Percentiles rank a stretch among this genome's conserved stretches.
phyloP scores from a whole-genome alignment of 2,113 vertebrate genomes.

The Pomatostomus ruficeps region DNA sequence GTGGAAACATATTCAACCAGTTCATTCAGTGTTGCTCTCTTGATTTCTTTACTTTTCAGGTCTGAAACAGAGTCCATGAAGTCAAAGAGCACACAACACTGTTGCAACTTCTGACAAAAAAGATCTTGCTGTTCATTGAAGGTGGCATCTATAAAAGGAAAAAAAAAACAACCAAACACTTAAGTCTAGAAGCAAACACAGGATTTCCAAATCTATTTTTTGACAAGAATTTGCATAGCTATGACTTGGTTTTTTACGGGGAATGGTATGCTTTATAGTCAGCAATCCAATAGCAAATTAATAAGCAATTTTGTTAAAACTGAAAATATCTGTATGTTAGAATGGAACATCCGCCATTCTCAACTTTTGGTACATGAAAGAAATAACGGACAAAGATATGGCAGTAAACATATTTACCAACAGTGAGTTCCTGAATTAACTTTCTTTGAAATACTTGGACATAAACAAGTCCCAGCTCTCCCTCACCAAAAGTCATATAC shows the following conservation, averaged over 20 bases:
- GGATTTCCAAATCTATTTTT: neutral
- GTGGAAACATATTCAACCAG: conserved; percentile 97
- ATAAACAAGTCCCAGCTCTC: neutral
- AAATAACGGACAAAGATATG: neutral
- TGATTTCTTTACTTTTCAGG: conserved; percentile 97
- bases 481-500: neutral
- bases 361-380: neutral
- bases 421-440: neutral
- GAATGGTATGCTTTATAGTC: neutral
- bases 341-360: neutral
- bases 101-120: conserved; percentile 94
- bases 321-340: neutral
- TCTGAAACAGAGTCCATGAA: conserved; percentile 95
- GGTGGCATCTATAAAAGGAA: conserved; percentile 81
- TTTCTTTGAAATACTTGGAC: neutral
- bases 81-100: conserved; percentile 95
- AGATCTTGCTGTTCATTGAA: conserved; percentile 92
- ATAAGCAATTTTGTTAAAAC: neutral
- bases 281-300: neutral
- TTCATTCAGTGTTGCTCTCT: conserved; percentile 94
- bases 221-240: neutral
- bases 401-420: neutral
- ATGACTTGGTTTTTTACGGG: neutral
- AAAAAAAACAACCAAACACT: neutral
- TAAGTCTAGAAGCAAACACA: neutral